Evolutionary conservation across 2,888 invertebrate species (phyloP).

Genomic region (Netelia virgata): DNA sequence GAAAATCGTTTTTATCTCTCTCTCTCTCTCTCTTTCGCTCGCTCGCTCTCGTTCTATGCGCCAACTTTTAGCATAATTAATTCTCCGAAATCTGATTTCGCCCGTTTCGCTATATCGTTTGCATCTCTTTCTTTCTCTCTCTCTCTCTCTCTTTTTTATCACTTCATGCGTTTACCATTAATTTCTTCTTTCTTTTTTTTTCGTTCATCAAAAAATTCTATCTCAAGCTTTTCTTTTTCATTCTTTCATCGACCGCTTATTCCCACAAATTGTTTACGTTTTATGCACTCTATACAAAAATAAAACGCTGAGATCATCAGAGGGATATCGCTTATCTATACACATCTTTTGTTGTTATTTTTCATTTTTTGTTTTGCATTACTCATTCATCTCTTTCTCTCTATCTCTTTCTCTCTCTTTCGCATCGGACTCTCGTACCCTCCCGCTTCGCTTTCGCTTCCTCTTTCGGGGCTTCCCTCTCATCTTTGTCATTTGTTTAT

Average conservation of each 20-base stretch:
- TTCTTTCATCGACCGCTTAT: slow-evolving; percentile 43
- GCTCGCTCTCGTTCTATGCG: slow-evolving; percentile 12
- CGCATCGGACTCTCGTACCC: slow-evolving; percentile 25
- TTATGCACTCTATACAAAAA: slow-evolving; percentile 83
- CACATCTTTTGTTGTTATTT: slow-evolving; percentile 72
- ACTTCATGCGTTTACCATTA: slow-evolving; percentile 60
- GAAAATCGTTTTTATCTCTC: slow-evolving; percentile 76
- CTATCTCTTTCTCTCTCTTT: slow-evolving; percentile 41
- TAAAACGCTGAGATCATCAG: slow-evolving; percentile 82
- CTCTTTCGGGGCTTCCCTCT: slow-evolving; percentile 26
- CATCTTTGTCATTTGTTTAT: neutral
- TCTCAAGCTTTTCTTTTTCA: slow-evolving; percentile 66
- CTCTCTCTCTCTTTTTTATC: slow-evolving; percentile 31
- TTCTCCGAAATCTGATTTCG: slow-evolving; percentile 77
- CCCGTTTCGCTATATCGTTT: slow-evolving; percentile 65
- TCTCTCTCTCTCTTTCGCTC: slow-evolving; percentile 15
- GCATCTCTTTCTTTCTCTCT: slow-evolving; percentile 44
- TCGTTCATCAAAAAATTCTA: slow-evolving; percentile 7
- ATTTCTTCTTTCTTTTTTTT: slow-evolving; percentile 48
- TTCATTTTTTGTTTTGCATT: slow-evolving; percentile 67
- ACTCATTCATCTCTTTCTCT: slow-evolving; percentile 57
- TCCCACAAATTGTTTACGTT: slow-evolving; percentile 77
- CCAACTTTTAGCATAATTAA: slow-evolving; percentile 48
- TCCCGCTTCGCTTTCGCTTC: slow-evolving; percentile 43
- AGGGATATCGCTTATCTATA: slow-evolving; percentile 77